Conservation (phyloP, 2,797 vertebrate species). For the Alectoris magna region DNA sequence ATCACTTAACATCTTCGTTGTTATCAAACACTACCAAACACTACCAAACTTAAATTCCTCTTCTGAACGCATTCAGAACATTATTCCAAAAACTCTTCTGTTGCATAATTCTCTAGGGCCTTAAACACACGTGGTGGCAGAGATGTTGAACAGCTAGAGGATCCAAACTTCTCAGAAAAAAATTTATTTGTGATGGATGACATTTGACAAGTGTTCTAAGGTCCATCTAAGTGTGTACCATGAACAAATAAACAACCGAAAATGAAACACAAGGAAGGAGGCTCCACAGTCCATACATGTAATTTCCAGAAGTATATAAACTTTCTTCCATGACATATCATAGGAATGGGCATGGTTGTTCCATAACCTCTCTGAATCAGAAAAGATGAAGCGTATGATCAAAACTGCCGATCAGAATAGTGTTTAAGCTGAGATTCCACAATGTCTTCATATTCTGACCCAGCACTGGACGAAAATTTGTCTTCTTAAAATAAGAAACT, state of each 20-base stretch:
- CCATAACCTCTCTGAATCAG: neutral
- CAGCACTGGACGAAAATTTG: neutral
- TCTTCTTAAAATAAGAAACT: neutral
- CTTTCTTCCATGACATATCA: neutral
- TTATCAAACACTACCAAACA: neutral
- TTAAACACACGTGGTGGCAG: neutral
- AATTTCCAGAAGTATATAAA: neutral
- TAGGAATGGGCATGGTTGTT: neutral
- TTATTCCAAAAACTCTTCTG: neutral
- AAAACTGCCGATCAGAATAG: neutral
- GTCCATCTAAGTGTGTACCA: neutral
- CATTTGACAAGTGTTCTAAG: neutral
- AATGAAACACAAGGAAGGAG: neutral
- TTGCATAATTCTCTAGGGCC: neutral
- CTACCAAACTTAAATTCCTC: neutral
- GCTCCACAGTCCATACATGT: neutral
- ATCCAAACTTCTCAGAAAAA: neutral
- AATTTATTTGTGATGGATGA: neutral
- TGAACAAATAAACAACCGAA: neutral
- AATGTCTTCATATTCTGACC: neutral
- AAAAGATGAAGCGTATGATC: neutral
- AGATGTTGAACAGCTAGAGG: rapidly evolving
- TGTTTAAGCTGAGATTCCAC: neutral
- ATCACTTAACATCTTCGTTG: neutral
- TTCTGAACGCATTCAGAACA: neutral